Percentiles rank a stretch among this genome's conserved stretches.
Conservation (phyloP, 2,797 vertebrate species). For the Poeciliopsis paucimaculata region DNA sequence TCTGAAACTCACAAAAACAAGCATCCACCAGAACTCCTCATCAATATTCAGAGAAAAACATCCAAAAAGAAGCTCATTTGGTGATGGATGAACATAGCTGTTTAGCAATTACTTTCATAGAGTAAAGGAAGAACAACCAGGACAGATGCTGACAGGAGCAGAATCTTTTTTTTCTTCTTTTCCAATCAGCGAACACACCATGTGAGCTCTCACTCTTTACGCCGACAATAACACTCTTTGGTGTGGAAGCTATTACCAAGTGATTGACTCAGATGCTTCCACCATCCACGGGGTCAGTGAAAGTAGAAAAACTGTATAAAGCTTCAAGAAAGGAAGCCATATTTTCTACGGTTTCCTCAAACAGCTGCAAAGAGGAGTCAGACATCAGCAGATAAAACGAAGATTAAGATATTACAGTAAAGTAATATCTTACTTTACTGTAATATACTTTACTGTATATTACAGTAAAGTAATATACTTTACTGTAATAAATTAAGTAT, state of each 20-base stretch:
- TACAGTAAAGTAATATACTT: too few relatives aligned
- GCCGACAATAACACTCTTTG: background rate
- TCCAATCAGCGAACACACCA: background rate
- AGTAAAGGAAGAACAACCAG: background rate
- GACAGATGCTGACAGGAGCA: background rate
- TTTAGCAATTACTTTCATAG: background rate
- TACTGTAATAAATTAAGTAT: too few relatives aligned
- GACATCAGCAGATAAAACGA: background rate
- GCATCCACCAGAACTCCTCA: background rate
- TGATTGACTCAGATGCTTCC: background rate
- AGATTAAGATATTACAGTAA: background rate
- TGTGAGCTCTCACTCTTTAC: background rate
- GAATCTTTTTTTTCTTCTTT: background rate
- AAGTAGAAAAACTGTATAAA: background rate
- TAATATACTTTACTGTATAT: too few relatives aligned
- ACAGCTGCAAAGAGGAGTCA: background rate
- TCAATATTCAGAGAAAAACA: background rate
- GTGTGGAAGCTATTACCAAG: background rate
- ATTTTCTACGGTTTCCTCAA: background rate
- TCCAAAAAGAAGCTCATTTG: background rate
- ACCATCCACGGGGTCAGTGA: background rate
- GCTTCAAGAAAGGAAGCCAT: background rate
- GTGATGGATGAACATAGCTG: too few relatives aligned
- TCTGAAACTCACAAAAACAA: background rate
- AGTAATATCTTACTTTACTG: too few relatives aligned